A percentile compares a stretch with the other conserved stretches of the same genome.
phyloP scores from a whole-genome alignment of 2,797 vertebrate species.

The Chrysocyon brachyurus region DNA sequence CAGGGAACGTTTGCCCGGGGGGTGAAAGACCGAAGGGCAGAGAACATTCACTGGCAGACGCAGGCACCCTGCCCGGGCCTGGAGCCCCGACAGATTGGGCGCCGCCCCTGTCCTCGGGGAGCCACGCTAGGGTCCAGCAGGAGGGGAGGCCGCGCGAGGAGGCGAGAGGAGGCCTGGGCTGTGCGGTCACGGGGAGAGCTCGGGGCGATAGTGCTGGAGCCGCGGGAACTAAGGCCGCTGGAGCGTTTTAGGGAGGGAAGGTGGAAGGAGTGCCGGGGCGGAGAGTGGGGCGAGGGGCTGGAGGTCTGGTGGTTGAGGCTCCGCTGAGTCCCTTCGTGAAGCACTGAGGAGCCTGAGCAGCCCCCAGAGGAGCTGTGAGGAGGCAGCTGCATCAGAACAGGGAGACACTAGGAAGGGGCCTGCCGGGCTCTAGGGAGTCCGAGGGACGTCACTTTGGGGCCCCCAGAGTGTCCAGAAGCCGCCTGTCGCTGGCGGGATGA shows the following conservation, averaged over 20 bases:
- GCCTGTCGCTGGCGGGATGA: not conserved
- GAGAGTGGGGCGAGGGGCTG: not conserved
- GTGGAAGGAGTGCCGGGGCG: too few relatives aligned
- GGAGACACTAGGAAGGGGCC: not conserved
- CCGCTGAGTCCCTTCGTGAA: not conserved
- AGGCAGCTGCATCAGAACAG: not conserved
- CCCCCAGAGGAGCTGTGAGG: not conserved
- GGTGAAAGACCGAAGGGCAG: not conserved
- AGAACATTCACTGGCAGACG: not conserved
- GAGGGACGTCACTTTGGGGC: not conserved
- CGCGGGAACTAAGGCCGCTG: fast-evolving
- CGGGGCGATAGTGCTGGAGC: fast-evolving
- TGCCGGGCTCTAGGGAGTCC: not conserved
- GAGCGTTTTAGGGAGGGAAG: not conserved
- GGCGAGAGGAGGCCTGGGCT: not conserved
- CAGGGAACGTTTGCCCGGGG: not conserved
- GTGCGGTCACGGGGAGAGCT: not conserved
- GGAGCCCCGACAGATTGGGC: too few relatives aligned
- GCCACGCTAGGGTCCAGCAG: not conserved
- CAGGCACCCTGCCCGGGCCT: not conserved
- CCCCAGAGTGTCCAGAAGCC: not conserved
- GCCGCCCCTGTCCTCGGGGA: not conserved
- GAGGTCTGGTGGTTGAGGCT: too few relatives aligned
- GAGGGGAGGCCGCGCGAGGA: not conserved
- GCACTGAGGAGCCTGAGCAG: not conserved